Conservation (phyloP, 2,888 invertebrate species). For the Apomyelois bistriatella region DNA sequence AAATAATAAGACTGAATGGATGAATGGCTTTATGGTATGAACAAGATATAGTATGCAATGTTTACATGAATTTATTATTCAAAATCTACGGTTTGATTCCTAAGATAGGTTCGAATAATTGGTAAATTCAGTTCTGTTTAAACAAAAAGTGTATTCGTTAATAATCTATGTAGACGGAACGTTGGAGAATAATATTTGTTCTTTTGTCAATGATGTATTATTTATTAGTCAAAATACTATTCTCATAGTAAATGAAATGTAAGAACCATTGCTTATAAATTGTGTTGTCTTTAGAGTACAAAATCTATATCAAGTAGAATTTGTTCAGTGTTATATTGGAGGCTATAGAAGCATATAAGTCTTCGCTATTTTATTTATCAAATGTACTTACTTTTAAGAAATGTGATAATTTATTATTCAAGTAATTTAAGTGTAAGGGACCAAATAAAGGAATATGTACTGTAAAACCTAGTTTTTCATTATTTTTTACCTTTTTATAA, state of each 20-base stretch:
- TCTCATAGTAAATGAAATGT: neutral
- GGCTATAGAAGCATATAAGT: constrained; percentile 6
- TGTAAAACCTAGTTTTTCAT: neutral
- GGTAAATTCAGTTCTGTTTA: neutral
- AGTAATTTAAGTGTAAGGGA: constrained; percentile 34
- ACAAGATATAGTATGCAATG: neutral
- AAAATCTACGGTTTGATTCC: neutral
- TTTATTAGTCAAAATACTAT: neutral
- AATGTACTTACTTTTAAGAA: constrained; percentile 24
- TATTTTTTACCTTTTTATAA: neutral
- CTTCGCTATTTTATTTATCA: constrained; percentile 17
- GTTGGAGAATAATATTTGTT: neutral
- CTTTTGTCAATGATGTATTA: neutral
- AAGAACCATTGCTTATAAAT: neutral
- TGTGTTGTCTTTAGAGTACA: neutral
- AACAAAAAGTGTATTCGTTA: too few relatives aligned
- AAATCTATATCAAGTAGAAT: neutral
- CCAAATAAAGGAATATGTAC: constrained; percentile 46
- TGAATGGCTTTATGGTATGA: constrained; percentile 27
- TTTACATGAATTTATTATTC: neutral
- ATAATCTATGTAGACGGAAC: neutral
- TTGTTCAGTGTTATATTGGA: neutral
- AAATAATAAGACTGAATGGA: constrained; percentile 53
- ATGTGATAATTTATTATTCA: constrained; percentile 24
- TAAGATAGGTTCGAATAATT: neutral